phyloP scores from a whole-genome alignment of 2,113 vertebrate species.

The Nerophis ophidion region DNA sequence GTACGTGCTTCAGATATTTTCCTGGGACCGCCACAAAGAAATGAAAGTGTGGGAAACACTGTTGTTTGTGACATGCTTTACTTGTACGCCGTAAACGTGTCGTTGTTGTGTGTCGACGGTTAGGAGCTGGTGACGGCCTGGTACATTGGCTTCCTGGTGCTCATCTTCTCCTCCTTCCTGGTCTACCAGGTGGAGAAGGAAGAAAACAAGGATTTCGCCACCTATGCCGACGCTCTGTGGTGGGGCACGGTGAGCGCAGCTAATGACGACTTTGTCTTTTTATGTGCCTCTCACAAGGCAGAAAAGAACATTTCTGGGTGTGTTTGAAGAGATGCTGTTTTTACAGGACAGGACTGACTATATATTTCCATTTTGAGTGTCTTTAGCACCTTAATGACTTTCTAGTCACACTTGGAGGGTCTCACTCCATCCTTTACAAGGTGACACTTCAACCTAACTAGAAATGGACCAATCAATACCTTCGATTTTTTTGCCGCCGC shows the following conservation, averaged over 20 bases:
- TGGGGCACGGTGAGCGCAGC: constrained; percentile 91
- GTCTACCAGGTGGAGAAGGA: constrained; percentile 99
- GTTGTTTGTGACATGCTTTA: no score
- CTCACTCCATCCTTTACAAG: constrained; percentile 37
- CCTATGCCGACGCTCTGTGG: constrained; percentile 97
- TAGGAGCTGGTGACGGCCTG: constrained; percentile 98
- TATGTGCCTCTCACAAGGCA: no score
- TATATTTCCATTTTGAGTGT: constrained; percentile 24
- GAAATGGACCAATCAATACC: constrained; percentile 54
- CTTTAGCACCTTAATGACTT: constrained; percentile 30
- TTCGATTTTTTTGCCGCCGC: constrained; percentile 48
- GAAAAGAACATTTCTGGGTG: no score
- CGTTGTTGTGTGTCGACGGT: constrained; percentile 1
- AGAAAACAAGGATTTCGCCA: constrained; percentile 92
- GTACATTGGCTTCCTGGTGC: constrained; percentile 98
- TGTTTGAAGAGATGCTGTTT: not conserved
- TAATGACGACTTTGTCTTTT: not conserved
- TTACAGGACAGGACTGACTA: constrained; percentile 12
- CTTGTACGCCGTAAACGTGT: not conserved
- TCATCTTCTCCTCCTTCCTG: constrained; percentile 98
- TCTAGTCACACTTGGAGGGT: constrained; percentile 30
- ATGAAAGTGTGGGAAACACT: no score
- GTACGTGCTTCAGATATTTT: no score
- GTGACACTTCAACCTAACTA: constrained; percentile 19
- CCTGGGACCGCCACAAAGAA: no score